Percentiles rank a stretch among this genome's conserved stretches.
Evolutionary conservation across 2,888 invertebrate species (phyloP).

Genomic region (Plebejus anna): DNA sequence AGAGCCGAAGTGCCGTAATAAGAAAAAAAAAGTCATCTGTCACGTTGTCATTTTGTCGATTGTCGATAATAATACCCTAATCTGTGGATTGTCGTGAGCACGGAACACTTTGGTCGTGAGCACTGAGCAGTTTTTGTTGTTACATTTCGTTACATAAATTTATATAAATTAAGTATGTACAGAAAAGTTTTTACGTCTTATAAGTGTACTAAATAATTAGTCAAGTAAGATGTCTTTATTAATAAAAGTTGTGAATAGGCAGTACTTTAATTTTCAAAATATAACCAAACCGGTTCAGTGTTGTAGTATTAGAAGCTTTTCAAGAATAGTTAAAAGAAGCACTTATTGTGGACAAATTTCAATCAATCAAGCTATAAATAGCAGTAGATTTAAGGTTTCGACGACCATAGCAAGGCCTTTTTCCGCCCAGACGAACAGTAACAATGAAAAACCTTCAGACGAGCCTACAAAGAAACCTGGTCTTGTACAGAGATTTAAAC

Average conservation of each 20-base stretch:
- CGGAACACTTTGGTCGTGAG: too few relatives aligned
- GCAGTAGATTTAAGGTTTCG: slow-evolving; percentile 42
- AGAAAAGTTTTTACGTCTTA: slow-evolving; percentile 19
- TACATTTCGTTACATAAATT: slow-evolving; percentile 4
- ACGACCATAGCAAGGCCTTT: slow-evolving; percentile 45
- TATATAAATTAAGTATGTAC: slow-evolving; percentile 19
- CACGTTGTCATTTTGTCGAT: too few relatives aligned
- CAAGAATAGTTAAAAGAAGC: slow-evolving; percentile 50
- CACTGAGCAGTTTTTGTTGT: slow-evolving; percentile 10
- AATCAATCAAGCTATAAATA: slow-evolving; percentile 41
- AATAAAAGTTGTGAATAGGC: slow-evolving; percentile 56
- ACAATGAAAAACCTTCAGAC: slow-evolving; percentile 40
- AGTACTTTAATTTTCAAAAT: slow-evolving; percentile 49
- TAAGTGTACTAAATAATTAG: slow-evolving; percentile 17
- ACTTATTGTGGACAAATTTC: slow-evolving; percentile 49
- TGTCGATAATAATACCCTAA: too few relatives aligned
- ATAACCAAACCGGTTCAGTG: slow-evolving; percentile 62
- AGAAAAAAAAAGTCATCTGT: too few relatives aligned
- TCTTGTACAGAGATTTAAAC: slow-evolving; percentile 90
- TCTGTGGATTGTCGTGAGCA: too few relatives aligned
- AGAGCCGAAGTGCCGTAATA: too few relatives aligned
- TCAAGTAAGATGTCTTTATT: slow-evolving; percentile 55
- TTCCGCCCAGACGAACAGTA: slow-evolving; percentile 43
- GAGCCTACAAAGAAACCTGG: slow-evolving; percentile 71
- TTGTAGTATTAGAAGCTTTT: slow-evolving; percentile 49